phyloP scores from a whole-genome alignment of 2,797 vertebrate genomes.

The Rhyacichthys aspro region DNA sequence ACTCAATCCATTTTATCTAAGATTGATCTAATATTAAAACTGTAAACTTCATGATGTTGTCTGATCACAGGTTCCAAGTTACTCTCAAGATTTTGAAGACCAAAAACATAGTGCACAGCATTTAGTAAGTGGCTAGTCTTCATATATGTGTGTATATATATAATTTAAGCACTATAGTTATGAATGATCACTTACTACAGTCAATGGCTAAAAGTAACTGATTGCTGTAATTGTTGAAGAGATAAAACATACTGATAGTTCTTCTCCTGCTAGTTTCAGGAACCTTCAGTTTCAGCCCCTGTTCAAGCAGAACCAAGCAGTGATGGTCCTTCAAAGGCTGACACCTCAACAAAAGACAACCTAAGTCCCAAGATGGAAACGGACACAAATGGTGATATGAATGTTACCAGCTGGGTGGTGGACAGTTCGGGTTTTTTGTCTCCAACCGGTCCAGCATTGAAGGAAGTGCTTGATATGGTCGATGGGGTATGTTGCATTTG shows the following conservation, averaged over 20 bases:
- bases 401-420: slow-evolving; percentile 87
- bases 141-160: too few relatives aligned
- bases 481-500: slow-evolving; percentile 83
- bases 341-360: slow-evolving; percentile 54
- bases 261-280: slow-evolving; percentile 36
- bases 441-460: slow-evolving; percentile 83
- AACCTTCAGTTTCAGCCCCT: slow-evolving; percentile 12
- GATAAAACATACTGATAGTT: too few relatives aligned
- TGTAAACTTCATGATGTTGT: neutral
- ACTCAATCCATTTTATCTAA: neutral
- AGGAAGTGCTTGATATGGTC: slow-evolving; percentile 93
- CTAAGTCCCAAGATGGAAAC: slow-evolving; percentile 62
- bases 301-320: slow-evolving; percentile 25
- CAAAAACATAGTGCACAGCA: slow-evolving; percentile 32
- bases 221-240: too few relatives aligned
- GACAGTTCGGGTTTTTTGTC: slow-evolving; percentile 89
- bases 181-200: too few relatives aligned
- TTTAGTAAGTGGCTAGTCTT: slow-evolving; percentile 47
- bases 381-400: slow-evolving; percentile 60
- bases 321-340: slow-evolving; percentile 24
- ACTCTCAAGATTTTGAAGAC: slow-evolving; percentile 47
- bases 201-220: too few relatives aligned
- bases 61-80: slow-evolving; percentile 53
- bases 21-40: neutral
- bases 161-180: too few relatives aligned